Evolutionary conservation across 2,113 vertebrate genomes (phyloP), one percentile per base, ranked within the genome.

Genomic region (Turnix velox): DNA sequence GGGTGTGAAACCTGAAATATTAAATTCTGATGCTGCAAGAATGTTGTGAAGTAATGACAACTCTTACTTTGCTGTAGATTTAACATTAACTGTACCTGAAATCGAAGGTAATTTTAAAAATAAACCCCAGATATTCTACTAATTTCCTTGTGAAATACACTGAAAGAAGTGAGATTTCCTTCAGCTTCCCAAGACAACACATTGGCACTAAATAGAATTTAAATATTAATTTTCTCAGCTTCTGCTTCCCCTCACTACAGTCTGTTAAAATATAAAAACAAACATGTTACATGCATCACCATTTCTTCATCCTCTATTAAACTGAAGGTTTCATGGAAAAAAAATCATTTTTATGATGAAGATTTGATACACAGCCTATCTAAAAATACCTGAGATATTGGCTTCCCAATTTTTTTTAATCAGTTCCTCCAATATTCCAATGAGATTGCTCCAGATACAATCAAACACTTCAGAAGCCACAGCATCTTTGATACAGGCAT

Each of bases 401-500:
- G 52, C 84, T 96, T 98, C 97, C 97, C 98, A 98, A 63, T 85
- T 90, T 90, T 97, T 98, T 84, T 95, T 96, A 75, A 98, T 96
- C 42, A 98, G 93, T 49, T 97, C 96, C 84, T 97, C 95, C 94
- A 98, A 19, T 28, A 97, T 86, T 65, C 90, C 96, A 65, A 98
- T 97, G 55, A 98, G 61, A 72, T 67, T 91, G 61, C 67, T 96
- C 98, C 98, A 99, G 72, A 97, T 81, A 10, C 72, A 52, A 96
- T 99, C 98, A 94, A 99, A 99, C 13, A 98, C 91, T 95, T 98
- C 98, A 27, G 97, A 97, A n/a, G 92, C 94, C 78, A 98, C 98
- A 0, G 97, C 85, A 14, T 98, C 98, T 96, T 93, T 97, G 82
- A 98, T 97, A 79, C 98, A 98, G 91, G 97, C 97, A 25, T 96